These are phyloP conservation scores for Phortica variegata DNA, from an alignment of 1,140 invertebrate genomes.

Conservation along the genomic window DNA sequence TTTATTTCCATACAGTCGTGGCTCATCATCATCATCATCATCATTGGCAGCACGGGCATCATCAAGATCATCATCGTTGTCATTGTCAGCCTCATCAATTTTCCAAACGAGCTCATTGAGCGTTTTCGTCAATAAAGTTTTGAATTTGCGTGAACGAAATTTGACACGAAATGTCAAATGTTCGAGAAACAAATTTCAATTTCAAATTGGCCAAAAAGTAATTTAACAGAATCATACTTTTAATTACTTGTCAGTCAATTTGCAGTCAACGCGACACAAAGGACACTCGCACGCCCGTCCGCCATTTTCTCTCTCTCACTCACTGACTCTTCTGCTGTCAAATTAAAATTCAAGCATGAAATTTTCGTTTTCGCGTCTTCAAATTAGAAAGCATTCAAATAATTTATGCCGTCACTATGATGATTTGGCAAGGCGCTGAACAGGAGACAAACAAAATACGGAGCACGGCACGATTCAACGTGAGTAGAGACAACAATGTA, in stretches of 20 bases:
- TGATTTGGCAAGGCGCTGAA: slow-evolving; percentile 13
- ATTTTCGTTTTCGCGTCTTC: slow-evolving; percentile 2
- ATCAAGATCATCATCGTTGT: slow-evolving; percentile 14
- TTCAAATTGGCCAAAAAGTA: too few species aligned
- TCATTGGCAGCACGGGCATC: too few species aligned
- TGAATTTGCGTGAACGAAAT: slow-evolving; percentile 1
- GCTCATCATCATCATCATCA: slow-evolving; percentile 25
- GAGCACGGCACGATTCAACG: too few species aligned
- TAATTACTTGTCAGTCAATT: slow-evolving; percentile 45
- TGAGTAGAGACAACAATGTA: too few species aligned
- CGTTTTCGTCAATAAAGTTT: not conserved
- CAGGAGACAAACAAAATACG: not conserved
- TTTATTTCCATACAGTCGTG: slow-evolving; percentile 22
- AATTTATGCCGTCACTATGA: slow-evolving; percentile 26
- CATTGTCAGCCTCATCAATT: too few species aligned
- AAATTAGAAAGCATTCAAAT: slow-evolving; percentile 1
- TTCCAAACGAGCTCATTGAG: too few species aligned
- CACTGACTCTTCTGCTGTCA: slow-evolving; percentile 3
- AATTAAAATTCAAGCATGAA: slow-evolving; percentile 22
- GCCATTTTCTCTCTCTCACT: too few species aligned
- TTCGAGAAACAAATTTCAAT: slow-evolving; percentile 9
- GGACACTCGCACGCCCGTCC: slow-evolving; percentile 7
- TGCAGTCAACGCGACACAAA: slow-evolving; percentile 1
- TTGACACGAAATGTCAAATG: slow-evolving; percentile 3
- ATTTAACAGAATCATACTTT: slow-evolving; percentile 15